Percentiles rank a stretch among this genome's conserved stretches.
phyloP scores from a whole-genome alignment of 2,113 vertebrate genomes.

The Dasyprocta punctata region DNA sequence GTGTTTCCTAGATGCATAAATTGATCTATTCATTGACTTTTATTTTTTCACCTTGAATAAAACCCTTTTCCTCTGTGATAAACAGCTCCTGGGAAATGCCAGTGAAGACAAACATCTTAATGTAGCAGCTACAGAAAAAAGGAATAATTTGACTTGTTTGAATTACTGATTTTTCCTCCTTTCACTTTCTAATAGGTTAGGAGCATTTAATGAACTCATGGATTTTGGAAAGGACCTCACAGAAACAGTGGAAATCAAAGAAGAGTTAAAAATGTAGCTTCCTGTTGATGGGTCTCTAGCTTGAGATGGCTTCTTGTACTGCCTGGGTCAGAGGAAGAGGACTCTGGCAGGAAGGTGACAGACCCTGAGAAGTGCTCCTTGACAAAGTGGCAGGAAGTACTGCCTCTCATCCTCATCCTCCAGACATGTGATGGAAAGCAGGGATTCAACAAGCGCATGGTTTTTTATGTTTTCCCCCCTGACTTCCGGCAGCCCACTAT shows the following conservation, averaged over 20 bases:
- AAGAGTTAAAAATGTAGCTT: slow-evolving; percentile 13
- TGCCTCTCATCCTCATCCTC: neutral
- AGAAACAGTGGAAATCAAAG: slow-evolving; percentile 39
- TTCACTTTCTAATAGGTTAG: neutral
- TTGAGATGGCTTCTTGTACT: neutral
- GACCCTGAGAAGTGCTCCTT: neutral
- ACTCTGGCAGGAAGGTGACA: neutral
- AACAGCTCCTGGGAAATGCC: slow-evolving; percentile 7
- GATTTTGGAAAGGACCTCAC: slow-evolving; percentile 43
- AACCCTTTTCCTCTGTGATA: slow-evolving; percentile 40
- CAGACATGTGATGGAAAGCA: neutral
- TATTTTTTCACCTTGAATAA: slow-evolving; percentile 49
- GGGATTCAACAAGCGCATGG: neutral
- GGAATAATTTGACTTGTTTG: neutral
- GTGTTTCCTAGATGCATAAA: slow-evolving; percentile 45
- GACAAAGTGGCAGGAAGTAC: neutral
- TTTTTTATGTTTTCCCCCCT: neutral
- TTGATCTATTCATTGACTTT: slow-evolving; percentile 30
- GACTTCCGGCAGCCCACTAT: neutral
- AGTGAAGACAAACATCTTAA: neutral
- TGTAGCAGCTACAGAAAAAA: neutral
- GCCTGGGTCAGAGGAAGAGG: neutral
- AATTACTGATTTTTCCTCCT: neutral
- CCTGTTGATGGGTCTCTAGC: neutral
- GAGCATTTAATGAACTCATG: slow-evolving; percentile 37